These are phyloP conservation scores for Phalacrocorax aristotelis DNA, from an alignment of 2,113 vertebrate species.

Conservation along the genomic window DNA sequence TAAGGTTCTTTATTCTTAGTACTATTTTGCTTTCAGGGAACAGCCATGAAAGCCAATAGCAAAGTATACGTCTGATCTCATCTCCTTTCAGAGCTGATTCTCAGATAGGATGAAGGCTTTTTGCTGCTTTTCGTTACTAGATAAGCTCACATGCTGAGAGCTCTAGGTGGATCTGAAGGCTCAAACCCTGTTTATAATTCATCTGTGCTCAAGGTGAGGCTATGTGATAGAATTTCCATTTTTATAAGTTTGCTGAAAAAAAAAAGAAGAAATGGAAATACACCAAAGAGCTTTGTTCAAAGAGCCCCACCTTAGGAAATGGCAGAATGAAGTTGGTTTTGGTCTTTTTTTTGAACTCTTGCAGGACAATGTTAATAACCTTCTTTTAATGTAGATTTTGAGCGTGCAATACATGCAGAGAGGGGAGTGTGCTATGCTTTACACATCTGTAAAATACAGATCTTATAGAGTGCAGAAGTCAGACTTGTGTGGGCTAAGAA, in stretches of 20 bases:
- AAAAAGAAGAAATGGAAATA: slow-evolving; percentile 7
- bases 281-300: slow-evolving; percentile 48
- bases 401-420: neutral
- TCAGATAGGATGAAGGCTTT: slow-evolving; percentile 59
- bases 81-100: slow-evolving; percentile 58
- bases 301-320: slow-evolving; percentile 32
- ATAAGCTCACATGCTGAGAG: slow-evolving; percentile 65
- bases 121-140: slow-evolving; percentile 58
- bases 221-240: slow-evolving; percentile 60
- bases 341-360: slow-evolving; percentile 24
- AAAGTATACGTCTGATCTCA: slow-evolving; percentile 49
- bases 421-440: neutral
- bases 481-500: neutral
- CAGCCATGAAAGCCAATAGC: slow-evolving; percentile 38
- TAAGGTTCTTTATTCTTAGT: slow-evolving; percentile 48
- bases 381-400: slow-evolving; percentile 21
- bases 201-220: slow-evolving; percentile 58
- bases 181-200: slow-evolving; percentile 66
- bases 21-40: slow-evolving; percentile 40
- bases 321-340: slow-evolving; percentile 19
- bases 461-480: neutral
- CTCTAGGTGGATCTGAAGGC: slow-evolving; percentile 58
- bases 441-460: neutral
- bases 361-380: slow-evolving; percentile 26
- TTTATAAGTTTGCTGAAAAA: slow-evolving; percentile 50